phyloP scores from a whole-genome alignment of 2,113 vertebrate species.

The Manacus vitellinus region DNA sequence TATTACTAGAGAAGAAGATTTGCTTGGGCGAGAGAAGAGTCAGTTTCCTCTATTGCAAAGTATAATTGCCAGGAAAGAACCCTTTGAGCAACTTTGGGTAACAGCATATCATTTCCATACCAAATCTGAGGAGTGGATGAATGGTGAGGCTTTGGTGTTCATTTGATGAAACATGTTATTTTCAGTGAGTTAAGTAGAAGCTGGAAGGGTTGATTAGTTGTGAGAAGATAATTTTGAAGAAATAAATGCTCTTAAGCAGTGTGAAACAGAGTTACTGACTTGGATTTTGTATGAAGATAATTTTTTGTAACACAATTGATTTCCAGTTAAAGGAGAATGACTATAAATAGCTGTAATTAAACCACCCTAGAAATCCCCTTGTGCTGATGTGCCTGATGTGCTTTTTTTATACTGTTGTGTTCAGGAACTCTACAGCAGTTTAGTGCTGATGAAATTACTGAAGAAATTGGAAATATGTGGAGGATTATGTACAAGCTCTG shows the following conservation, averaged over 20 bases:
- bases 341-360: neutral
- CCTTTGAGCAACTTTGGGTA: constrained; percentile 88
- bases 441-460: constrained; percentile 82
- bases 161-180: neutral
- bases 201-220: neutral
- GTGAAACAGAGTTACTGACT: neutral
- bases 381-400: neutral
- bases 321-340: neutral
- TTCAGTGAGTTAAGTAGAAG: neutral
- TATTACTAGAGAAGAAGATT: constrained; percentile 87
- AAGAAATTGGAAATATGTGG: constrained; percentile 86
- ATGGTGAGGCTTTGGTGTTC: constrained; percentile 73
- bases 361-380: neutral
- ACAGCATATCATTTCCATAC: constrained; percentile 82
- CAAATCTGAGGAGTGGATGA: constrained; percentile 89
- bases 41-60: constrained; percentile 83
- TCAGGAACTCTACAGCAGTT: constrained; percentile 81
- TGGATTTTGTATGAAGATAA: neutral
- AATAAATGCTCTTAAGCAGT: neutral
- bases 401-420: neutral
- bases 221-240: neutral
- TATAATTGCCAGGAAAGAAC: constrained; percentile 80
- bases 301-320: neutral
- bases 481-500: constrained; percentile 83
- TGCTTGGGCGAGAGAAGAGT: constrained; percentile 82